Conservation (phyloP, 35 echinoderm and acorn worm species). For the Lytechinus pictus region DNA sequence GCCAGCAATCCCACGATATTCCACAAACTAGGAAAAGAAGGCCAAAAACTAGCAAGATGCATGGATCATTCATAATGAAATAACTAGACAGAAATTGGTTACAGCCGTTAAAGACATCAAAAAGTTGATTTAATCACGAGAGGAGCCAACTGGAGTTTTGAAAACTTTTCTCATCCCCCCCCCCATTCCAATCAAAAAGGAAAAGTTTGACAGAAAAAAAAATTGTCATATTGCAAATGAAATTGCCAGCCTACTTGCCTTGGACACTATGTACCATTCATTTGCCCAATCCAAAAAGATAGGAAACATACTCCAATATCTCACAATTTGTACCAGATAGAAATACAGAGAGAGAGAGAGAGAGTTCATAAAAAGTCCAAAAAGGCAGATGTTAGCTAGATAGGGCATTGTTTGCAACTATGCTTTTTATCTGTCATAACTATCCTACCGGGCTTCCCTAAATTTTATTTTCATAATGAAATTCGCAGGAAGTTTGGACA, state of each 20-base stretch:
- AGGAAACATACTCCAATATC: background rate
- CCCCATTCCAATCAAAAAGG: background rate
- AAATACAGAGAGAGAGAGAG: background rate
- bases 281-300: background rate
- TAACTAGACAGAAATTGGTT: constrained; percentile 27
- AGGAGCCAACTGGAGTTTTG: constrained; percentile 19
- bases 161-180: background rate
- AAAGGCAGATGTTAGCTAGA: constrained; percentile 24
- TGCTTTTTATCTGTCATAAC: constrained; percentile 39
- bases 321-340: background rate
- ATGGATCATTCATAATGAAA: constrained; percentile 40
- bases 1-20: background rate
- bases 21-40: background rate
- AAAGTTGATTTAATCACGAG: constrained; percentile 41
- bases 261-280: background rate
- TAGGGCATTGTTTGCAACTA: constrained; percentile 39
- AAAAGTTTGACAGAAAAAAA: background rate
- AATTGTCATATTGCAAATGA: constrained; percentile 28
- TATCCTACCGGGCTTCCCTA: constrained; percentile 33
- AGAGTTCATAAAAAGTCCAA: constrained; percentile 41
- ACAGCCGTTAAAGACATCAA: constrained; percentile 43
- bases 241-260: background rate
- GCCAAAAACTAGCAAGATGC: background rate
- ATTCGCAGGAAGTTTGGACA: constrained; percentile 54
- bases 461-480: constrained; percentile 59